A percentile compares a stretch with the other conserved stretches of the same genome.
phyloP scores from a whole-genome alignment of 2,888 invertebrate genomes.

The Encarsia formosa region DNA sequence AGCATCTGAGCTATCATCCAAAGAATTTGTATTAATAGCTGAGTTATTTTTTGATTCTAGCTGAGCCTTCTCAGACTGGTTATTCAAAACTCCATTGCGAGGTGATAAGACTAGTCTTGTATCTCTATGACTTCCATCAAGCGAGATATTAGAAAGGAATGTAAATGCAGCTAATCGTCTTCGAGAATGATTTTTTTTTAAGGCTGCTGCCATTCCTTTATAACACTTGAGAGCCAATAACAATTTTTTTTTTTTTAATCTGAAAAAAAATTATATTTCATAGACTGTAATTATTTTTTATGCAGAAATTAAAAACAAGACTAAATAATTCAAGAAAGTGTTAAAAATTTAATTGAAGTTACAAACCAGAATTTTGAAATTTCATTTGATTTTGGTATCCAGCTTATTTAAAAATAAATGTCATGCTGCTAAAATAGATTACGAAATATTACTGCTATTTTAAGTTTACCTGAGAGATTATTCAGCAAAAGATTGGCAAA shows the following conservation, averaged over 20 bases:
- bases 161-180: constrained; percentile 87
- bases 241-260: constrained; percentile 16
- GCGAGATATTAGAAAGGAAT: constrained; percentile 91
- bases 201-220: constrained; percentile 55
- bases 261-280: constrained; percentile 1
- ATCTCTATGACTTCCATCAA: constrained; percentile 83
- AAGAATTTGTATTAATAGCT: constrained; percentile 8
- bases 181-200: constrained; percentile 65
- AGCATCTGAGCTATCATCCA: constrained; percentile 11
- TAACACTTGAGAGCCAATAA: constrained; percentile 8
- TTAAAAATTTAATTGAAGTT: background rate
- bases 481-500: too few relatives aligned
- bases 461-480: too few relatives aligned
- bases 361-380: background rate
- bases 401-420: background rate
- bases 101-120: constrained; percentile 58
- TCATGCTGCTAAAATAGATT: too few relatives aligned
- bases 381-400: background rate
- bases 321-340: background rate
- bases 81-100: constrained; percentile 45
- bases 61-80: constrained; percentile 8
- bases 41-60: constrained; percentile 9
- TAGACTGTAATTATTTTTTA: background rate
- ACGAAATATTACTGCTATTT: too few relatives aligned
- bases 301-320: background rate